These are phyloP conservation scores for Nomada ruficornis DNA, from an alignment of 2,888 invertebrate species.

Conservation along the genomic window DNA sequence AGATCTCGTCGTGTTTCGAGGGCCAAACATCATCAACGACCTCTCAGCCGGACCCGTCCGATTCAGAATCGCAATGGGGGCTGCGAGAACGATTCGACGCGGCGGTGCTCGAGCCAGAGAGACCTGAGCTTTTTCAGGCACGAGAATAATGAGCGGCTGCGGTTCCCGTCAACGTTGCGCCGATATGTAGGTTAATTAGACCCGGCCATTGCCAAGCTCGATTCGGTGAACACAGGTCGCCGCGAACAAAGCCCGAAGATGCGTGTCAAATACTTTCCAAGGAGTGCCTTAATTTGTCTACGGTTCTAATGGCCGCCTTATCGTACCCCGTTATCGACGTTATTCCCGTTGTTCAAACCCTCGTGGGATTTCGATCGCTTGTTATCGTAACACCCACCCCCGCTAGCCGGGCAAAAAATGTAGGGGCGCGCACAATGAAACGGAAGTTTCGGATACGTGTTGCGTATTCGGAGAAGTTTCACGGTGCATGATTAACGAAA, in stretches of 20 bases:
- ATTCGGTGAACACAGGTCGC: constrained; percentile 22
- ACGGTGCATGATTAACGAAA: neutral
- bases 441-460: neutral
- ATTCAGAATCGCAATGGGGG: constrained; percentile 15
- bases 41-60: neutral
- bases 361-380: neutral
- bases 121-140: constrained; percentile 27
- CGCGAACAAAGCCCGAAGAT: constrained; percentile 13
- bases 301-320: constrained; percentile 2
- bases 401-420: neutral
- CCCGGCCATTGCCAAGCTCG: constrained; percentile 22
- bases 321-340: constrained; percentile 7
- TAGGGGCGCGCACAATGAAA: neutral
- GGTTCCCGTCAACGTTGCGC: constrained; percentile 35
- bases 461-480: neutral
- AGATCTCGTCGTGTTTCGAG: neutral
- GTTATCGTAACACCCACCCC: constrained; percentile 4
- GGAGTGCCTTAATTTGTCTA: constrained; percentile 27
- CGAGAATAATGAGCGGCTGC: constrained; percentile 44
- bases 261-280: constrained; percentile 30
- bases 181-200: constrained; percentile 62
- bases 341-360: neutral
- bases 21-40: neutral
- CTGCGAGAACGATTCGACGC: neutral
- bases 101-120: neutral